Percentiles rank a stretch among this genome's conserved stretches.
Conservation (phyloP, 2,888 invertebrate species). For the Xestia rhomboidea region DNA sequence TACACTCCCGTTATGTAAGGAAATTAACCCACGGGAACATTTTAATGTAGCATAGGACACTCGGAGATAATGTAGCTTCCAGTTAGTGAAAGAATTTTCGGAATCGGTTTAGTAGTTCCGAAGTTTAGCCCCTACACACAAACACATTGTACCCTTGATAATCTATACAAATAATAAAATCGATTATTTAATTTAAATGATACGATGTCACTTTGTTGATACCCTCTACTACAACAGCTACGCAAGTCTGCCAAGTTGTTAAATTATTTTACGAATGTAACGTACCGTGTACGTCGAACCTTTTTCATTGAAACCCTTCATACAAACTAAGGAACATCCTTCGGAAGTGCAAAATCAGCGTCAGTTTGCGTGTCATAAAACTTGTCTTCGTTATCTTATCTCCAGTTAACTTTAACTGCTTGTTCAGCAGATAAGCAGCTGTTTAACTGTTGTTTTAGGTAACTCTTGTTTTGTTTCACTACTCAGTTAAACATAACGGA, state of each 20-base stretch:
- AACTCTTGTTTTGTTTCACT: constrained; percentile 30
- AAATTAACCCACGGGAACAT: too few species aligned
- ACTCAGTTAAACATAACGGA: not conserved
- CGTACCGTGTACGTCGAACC: too few species aligned
- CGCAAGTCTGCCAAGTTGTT: not conserved
- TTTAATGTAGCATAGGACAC: too few species aligned
- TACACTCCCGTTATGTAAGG: too few species aligned
- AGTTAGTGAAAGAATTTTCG: not conserved
- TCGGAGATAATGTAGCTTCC: not conserved
- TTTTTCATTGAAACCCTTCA: not conserved
- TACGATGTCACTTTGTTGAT: not conserved
- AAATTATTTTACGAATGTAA: too few species aligned
- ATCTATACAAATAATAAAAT: not conserved
- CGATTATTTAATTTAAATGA: too few species aligned
- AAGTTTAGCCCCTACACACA: not conserved
- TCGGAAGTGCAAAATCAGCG: constrained; percentile 37
- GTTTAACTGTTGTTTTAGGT: constrained; percentile 23
- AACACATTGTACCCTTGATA: not conserved
- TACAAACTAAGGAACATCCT: not conserved
- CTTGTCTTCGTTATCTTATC: constrained; percentile 43
- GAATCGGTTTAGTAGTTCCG: not conserved
- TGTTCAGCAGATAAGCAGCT: constrained; percentile 39
- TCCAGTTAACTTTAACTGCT: constrained; percentile 38
- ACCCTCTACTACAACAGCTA: not conserved
- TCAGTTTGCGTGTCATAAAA: constrained; percentile 32